Base-by-base conservation (phyloP, 2,888 invertebrate species). In the Lamproptera curius region DNA sequence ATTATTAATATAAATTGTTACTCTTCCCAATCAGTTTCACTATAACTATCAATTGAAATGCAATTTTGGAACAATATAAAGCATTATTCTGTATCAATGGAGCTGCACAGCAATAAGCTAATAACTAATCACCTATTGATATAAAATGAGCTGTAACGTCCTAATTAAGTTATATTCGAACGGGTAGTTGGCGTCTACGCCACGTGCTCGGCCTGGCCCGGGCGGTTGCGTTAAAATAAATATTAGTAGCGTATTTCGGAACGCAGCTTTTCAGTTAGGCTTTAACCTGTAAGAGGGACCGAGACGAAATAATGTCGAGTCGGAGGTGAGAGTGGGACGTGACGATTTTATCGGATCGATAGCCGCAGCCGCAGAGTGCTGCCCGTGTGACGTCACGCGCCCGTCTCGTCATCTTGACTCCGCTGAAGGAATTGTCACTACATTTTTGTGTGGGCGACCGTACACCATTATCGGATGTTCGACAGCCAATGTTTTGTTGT, bases 281-380 rank as follows among this genome's bases (percentile, higher is more conserved):
- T 64, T 63, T 65, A 60, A 63, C 65, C 69, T 55, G 59, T 63
- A 55, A 61, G 79, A 67, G 73, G 55, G 73, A 85, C 60, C 58
- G 72, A 60, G 79, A 77, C 65, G 59, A 63, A 62, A 53, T 57
- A 56, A 67, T 65, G 64, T 65, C 63, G 64, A 65, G 61, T 61
- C 61, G 57, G 60, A 61, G 61, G 79, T 53, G 69, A 61, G 80
- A 80, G 73, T 65, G 74, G 72, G 79, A 81, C 67, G 69, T 65
- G 65, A 70, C 70, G 66, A 80, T 63, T 72, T 71, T 68, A 71
- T 71, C 76, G 78, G 86, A 85, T 87, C 87, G 84, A 87, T 87
- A 87, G 84, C 85, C 87, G 86, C 87, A 87, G 87, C 84, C 86
- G 87, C 87, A 86, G 85, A 87, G 79, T 77, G 76, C 73, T 71